A percentile compares a stretch with the other conserved stretches of the same genome.
Evolutionary conservation across 2,888 invertebrate species (phyloP).

Genomic region (Anodontia alba): DNA sequence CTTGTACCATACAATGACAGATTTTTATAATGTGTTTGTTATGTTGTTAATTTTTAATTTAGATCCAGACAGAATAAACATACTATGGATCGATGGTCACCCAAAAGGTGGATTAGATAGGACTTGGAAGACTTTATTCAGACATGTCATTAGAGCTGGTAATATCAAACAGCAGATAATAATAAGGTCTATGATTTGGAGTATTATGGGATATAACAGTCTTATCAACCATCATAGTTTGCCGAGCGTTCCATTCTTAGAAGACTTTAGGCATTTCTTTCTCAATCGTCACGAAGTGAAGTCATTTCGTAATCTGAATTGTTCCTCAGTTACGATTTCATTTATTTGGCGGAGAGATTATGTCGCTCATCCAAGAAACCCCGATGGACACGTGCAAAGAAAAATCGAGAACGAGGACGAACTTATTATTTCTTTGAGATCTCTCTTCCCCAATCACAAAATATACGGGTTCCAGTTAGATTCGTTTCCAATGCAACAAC

Average conservation of each 20-base stretch:
- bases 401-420: conserved; percentile 82
- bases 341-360: conserved; percentile 82
- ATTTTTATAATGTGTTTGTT: conserved; percentile 76
- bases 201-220: conserved; percentile 77
- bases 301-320: conserved; percentile 62
- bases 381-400: conserved; percentile 74
- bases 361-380: conserved; percentile 82
- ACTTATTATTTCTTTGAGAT: conserved; percentile 62
- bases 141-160: conserved; percentile 67
- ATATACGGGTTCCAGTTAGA: conserved; percentile 78
- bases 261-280: conserved; percentile 79
- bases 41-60: conserved; percentile 65
- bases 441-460: conserved; percentile 53
- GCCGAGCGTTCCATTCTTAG: conserved; percentile 68
- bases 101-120: conserved; percentile 77
- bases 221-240: conserved; percentile 69
- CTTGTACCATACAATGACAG: conserved; percentile 78
- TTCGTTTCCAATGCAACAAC: conserved; percentile 71
- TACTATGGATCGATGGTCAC: conserved; percentile 80
- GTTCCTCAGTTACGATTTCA: conserved; percentile 70
- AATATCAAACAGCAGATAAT: conserved; percentile 56
- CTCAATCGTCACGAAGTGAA: conserved; percentile 62
- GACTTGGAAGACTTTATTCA: conserved; percentile 78
- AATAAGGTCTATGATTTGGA: conserved; percentile 75
- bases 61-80: conserved; percentile 65